Evolutionary conservation across 2,113 vertebrate species (phyloP).

Genomic region (Crotophaga sulcirostris): DNA sequence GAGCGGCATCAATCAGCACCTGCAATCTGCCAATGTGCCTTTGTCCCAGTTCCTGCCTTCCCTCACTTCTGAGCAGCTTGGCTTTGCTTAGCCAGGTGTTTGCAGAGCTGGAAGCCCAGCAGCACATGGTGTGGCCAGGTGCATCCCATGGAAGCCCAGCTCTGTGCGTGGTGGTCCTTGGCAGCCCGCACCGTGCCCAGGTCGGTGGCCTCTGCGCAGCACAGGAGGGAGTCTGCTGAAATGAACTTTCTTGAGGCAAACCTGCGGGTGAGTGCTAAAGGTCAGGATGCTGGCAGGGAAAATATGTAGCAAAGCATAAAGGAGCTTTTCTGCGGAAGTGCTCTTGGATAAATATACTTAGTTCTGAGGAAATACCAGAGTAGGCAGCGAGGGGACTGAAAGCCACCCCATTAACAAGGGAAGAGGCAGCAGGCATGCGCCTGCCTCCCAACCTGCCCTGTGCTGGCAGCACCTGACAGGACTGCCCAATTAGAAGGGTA

Average conservation of each 20-base stretch:
- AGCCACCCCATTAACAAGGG: neutral
- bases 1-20: accelerated
- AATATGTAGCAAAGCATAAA: neutral
- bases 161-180: neutral
- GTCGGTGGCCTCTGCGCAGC: accelerated
- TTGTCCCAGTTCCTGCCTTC: neutral
- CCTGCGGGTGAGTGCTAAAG: neutral
- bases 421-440: accelerated
- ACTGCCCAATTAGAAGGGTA: neutral
- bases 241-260: neutral
- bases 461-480: neutral
- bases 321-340: constrained; percentile 49
- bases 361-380: neutral
- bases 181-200: neutral
- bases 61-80: accelerated
- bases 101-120: neutral
- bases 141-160: neutral
- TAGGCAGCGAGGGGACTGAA: neutral
- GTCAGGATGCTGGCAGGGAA: constrained; percentile 35
- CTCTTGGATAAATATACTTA: constrained; percentile 7
- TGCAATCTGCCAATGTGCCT: neutral
- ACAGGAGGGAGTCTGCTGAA: neutral
- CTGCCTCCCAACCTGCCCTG: neutral
- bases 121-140: neutral
- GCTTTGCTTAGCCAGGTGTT: neutral